Evolutionary conservation across 2,797 vertebrate species (phyloP), one percentile per base, ranked within the genome.

Genomic region (Cynopterus sphinx): DNA sequence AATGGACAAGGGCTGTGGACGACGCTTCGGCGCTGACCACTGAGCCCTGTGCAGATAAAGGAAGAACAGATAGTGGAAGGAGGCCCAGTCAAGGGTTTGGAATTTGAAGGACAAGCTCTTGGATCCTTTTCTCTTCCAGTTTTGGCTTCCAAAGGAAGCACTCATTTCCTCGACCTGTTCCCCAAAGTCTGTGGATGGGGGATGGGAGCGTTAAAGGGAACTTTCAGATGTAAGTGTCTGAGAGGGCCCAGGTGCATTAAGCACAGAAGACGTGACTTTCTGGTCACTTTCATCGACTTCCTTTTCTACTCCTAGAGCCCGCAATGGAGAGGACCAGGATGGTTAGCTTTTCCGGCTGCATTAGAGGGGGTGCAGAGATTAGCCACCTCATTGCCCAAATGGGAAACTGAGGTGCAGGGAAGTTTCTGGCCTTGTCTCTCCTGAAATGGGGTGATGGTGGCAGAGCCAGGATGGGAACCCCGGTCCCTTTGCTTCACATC

Each of bases 1-100:
- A 17, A 4, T 2, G 3, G 74, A 5, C 6, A 0, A 3, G 67
- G 0, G 0, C 12, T 0, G 22, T 0, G 17, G n/a, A 5, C 0
- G 1, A 26, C 0, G 5, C 31, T 2, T 16, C 0, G 16, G 43
- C 1, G n/a, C 21, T 55, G 49, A 31, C 67, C 26, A 7, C 16
- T 1, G 4, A 73, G 22, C 78, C 41, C 49, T 1, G 7, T 9
- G 33, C 22, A 31, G 79, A 82, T 71, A 28, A 78, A 74, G 26
- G 46, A 19, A 70, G 28, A 55, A 24, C 24, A 43, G 26, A 33
- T 4, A 21, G 49, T 16, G 13, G 28, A n/a, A 9, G 5, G 63
- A 41, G 13, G 22, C 16, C 57, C 2, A 9, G 8, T 16, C 3
- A 6, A 28, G 73, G 90, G 21, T 28, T 33, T 43, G 71, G 33